Conservation (phyloP, 2,113 vertebrate species). For the Seriola quinqueradiata region DNA sequence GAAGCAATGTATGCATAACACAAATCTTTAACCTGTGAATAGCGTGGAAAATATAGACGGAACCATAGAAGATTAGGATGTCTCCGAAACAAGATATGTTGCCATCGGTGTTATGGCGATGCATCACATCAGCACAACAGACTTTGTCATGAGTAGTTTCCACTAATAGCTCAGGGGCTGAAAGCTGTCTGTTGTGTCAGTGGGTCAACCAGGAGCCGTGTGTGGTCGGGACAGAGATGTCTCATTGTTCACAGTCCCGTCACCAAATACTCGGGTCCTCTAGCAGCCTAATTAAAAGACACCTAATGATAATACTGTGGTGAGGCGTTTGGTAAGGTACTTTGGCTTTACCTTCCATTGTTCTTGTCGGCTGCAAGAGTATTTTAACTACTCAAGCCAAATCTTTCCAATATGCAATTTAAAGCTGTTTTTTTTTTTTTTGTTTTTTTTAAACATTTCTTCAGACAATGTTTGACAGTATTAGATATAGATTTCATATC, state of each 20-base stretch:
- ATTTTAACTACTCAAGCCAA: neutral
- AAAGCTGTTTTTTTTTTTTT: neutral
- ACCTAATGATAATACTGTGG: constrained; percentile 36
- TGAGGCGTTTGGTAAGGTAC: neutral
- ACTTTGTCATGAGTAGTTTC: constrained; percentile 60
- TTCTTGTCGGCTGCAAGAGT: neutral
- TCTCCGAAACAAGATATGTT: constrained; percentile 66
- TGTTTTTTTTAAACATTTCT: neutral
- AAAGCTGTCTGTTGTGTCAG: constrained; percentile 59
- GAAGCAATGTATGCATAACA: neutral
- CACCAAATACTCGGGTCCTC: constrained; percentile 37
- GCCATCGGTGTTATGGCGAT: constrained; percentile 26
- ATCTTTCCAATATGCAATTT: neutral
- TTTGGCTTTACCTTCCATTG: neutral
- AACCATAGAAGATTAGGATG: constrained; percentile 21
- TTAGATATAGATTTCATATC: neutral
- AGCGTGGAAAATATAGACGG: constrained; percentile 20
- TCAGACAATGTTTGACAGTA: neutral
- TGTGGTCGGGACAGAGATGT: constrained; percentile 23
- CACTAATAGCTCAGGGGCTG: constrained; percentile 53
- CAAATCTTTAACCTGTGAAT: neutral
- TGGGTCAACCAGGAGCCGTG: constrained; percentile 30
- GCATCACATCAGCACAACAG: constrained; percentile 50
- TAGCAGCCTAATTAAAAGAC: constrained; percentile 46
- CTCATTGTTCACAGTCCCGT: constrained; percentile 42